These are phyloP conservation scores for Limosa lapponica DNA, from an alignment of 2,797 vertebrate genomes.

Conservation along the genomic window DNA sequence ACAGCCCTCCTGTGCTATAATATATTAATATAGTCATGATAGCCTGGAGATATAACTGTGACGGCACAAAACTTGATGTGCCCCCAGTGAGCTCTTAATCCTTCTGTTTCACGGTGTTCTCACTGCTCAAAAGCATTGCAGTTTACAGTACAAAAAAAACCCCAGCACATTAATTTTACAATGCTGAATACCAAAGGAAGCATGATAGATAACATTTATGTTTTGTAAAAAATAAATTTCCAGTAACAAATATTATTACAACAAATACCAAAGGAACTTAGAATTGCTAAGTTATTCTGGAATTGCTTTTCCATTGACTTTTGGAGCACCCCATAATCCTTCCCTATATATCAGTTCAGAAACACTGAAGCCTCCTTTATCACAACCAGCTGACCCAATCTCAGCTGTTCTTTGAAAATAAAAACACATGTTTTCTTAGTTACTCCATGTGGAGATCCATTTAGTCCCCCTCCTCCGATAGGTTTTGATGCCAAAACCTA, in stretches of 20 bases:
- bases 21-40: conserved; percentile 60
- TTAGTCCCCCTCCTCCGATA: not conserved
- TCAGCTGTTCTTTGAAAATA: conserved; percentile 71
- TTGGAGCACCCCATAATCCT: conserved; percentile 53
- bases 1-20: conserved; percentile 16
- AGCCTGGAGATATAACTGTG: conserved; percentile 51
- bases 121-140: conserved; percentile 17
- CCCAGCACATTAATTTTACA: conserved; percentile 34
- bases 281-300: conserved; percentile 57
- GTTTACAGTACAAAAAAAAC: not conserved
- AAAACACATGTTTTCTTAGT: conserved; percentile 63
- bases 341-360: conserved; percentile 58
- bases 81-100: conserved; percentile 59
- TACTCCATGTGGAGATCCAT: not conserved
- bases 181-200: conserved; percentile 24
- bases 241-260: conserved; percentile 62
- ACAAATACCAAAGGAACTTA: conserved; percentile 57
- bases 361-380: conserved; percentile 63
- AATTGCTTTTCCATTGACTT: conserved; percentile 58
- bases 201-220: conserved; percentile 10
- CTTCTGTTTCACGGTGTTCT: conserved; percentile 4
- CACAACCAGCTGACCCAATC: conserved; percentile 68
- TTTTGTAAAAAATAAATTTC: conserved; percentile 55
- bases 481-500: conserved; percentile 19
- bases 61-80: conserved; percentile 49